Base-by-base conservation (phyloP, 1,140 invertebrate genomes). In the Drosophila burlai region DNA sequence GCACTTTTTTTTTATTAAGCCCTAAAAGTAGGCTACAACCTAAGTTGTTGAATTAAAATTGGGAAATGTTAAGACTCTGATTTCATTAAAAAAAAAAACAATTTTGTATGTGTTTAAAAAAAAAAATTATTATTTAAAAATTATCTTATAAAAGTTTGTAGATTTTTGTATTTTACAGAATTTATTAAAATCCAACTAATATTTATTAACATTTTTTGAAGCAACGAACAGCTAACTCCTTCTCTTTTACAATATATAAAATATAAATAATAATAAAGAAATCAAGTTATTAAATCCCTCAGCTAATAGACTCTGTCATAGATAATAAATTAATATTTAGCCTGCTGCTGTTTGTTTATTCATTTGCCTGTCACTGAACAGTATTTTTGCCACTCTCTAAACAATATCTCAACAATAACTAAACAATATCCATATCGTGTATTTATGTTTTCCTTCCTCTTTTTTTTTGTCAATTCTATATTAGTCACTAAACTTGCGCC, bases 1-100 rank as follows among this genome's bases (percentile, higher is more conserved):
- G 1, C 2, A 10, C 34, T 8, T 34, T 31, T 1, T 31, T 1
- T 9, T 2, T 9, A 0, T 0, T 0, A 1, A 31, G 26, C 18
- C 63, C 63, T 16, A 26, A 65, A 65, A 65, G 57, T 65, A 65
- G 55, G 38, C 63, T 16, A 45, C 7, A 11, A 9, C 4, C 4
- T 9, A 2, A 36, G 6, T 2, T 24, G 9, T 7, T 36, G 3
- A 26, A 13, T n/a, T 55, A 40, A 10, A 13, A 1, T 21, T 54
- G n/a, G 9, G 2, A 2, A 4, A 18, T 11, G 31, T 16, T 21
- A 5, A 21, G 29, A 21, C 4, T 8, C 0, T 2, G 7, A 15
- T 16, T 21, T 15, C 15, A 31, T 16, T 3, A 16, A 2, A 47
- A 26, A 43, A 1, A 7, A n/a, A 34, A 34, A 52, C 0, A 3